Evolutionary conservation across 2,113 vertebrate species (phyloP).

Genomic region (Hoplias malabaricus): DNA sequence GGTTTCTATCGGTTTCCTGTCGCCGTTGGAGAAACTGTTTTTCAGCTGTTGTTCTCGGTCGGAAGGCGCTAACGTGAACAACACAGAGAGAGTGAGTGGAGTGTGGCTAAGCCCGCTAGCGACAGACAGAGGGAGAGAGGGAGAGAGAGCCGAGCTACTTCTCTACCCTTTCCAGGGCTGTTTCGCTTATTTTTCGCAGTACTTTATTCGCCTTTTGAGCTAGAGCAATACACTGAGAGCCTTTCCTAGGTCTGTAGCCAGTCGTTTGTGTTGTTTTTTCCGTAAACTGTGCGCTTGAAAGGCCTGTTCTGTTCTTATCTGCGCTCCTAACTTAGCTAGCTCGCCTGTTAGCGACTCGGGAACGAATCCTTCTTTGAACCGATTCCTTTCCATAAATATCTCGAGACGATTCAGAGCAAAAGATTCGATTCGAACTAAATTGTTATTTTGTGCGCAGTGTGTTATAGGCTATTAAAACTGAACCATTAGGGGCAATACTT

Average conservation of each 20-base stretch:
- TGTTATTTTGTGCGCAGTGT: too few relatives aligned
- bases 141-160: conserved; percentile 16
- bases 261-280: conserved; percentile 23
- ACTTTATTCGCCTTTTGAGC: conserved; percentile 2
- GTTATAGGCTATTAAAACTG: too few relatives aligned
- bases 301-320: conserved; percentile 29
- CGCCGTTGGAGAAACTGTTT: not conserved
- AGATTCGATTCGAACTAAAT: too few relatives aligned
- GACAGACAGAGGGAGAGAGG: conserved; percentile 32
- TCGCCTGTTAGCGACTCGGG: conserved; percentile 24
- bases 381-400: too few relatives aligned
- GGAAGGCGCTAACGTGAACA: not conserved
- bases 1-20: not conserved
- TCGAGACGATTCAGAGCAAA: too few relatives aligned
- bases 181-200: not conserved
- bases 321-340: conserved; percentile 13
- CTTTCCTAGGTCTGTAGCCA: conserved; percentile 4
- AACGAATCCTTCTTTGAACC: too few relatives aligned
- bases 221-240: not conserved
- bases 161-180: not conserved
- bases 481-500: too few relatives aligned
- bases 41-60: conserved; percentile 22
- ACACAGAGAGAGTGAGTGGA: not conserved
- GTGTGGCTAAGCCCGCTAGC: not conserved
- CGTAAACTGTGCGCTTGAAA: not conserved